Conservation (phyloP, 2,797 vertebrate species). For the Manis crassicaudata region DNA sequence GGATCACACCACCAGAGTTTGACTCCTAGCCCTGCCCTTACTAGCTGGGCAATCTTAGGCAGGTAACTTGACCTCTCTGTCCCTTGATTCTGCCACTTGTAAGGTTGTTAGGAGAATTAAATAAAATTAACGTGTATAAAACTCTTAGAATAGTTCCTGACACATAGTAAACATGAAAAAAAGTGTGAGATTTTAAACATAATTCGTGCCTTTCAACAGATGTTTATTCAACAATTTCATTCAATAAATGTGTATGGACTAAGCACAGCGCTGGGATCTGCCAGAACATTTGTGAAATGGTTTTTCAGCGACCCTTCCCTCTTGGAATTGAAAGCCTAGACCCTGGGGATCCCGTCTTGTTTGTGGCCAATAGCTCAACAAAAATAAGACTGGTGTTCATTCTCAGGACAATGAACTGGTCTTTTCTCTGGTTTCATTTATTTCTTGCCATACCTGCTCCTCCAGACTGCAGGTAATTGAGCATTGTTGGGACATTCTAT, state of each 20-base stretch:
- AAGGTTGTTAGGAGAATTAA: neutral
- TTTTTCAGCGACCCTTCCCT: neutral
- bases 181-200: neutral
- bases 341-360: neutral
- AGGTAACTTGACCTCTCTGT: neutral
- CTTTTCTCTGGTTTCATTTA: neutral
- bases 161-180: neutral
- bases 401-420: neutral
- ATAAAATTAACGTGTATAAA: neutral
- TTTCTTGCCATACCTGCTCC: neutral
- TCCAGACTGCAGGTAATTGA: neutral
- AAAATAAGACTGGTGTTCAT: neutral
- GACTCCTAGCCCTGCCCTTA: neutral
- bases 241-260: neutral
- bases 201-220: neutral
- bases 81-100: neutral
- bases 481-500: conserved; percentile 47
- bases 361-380: neutral
- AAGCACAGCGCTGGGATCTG: neutral
- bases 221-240: neutral
- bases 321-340: neutral
- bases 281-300: neutral
- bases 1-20: too few relatives aligned
- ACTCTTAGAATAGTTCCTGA: neutral
- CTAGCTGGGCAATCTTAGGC: neutral